Conservation (phyloP, 2,113 vertebrate genomes). For the Megaceryle maxima region DNA sequence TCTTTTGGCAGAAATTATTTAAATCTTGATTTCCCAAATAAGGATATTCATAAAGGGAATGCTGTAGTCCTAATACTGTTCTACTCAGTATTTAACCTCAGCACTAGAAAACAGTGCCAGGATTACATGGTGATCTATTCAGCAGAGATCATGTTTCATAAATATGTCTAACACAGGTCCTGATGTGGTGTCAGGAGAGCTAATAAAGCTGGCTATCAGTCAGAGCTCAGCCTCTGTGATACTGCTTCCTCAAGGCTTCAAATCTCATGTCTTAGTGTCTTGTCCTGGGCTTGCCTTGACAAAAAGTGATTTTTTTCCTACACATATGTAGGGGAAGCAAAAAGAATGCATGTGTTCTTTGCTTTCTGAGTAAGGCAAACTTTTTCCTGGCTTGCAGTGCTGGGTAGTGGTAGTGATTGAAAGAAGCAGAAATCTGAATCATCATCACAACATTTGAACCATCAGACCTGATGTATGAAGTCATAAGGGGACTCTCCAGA, state of each 20-base stretch:
- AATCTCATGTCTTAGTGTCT: not conserved
- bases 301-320: not conserved
- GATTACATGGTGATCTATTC: not conserved
- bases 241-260: not conserved
- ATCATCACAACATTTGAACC: not conserved
- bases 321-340: not conserved
- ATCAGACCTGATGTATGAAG: not conserved
- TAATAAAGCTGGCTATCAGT: not conserved
- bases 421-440: not conserved
- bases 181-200: not conserved
- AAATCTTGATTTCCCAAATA: not conserved
- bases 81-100: not conserved
- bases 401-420: accelerated
- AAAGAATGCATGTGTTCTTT: not conserved
- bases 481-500: not conserved
- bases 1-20: not conserved
- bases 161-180: not conserved
- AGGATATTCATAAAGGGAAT: not conserved
- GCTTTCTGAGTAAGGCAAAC: not conserved
- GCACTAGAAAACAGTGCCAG: not conserved
- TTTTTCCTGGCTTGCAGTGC: not conserved
- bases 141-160: not conserved
- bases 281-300: not conserved
- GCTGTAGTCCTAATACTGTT: not conserved
- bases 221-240: not conserved